Evolutionary conservation across 2,888 invertebrate genomes (phyloP), one percentile per base, ranked within the genome.

Genomic region (Scaptomyza caliginosa): DNA sequence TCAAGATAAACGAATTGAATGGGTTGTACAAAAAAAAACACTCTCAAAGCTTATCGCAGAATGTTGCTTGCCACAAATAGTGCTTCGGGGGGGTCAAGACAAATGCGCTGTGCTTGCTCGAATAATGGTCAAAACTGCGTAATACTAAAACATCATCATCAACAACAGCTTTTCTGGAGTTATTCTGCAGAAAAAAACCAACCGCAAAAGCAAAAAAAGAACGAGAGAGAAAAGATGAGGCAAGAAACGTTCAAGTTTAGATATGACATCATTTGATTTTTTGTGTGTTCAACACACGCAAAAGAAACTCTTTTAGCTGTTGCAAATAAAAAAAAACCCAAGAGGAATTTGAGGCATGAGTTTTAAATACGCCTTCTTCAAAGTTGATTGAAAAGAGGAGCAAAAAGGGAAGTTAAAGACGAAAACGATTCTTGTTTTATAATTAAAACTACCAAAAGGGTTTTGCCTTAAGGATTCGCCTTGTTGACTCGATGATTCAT

Each of bases 251-350:
- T 45, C 71, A 59, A 85, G 60, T 81, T 78, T 78, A 82, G 88
- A 83, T 45, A 80, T 80, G 79, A 80, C 88, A 87, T 80, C 79
- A 79, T 78, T 32, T 48, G 28, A 13, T 10, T 30, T 50, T 65
- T 39, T 43, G 19, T 30, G 30, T 17, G 17, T 5, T 28, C 17
- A 8, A 50, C 26, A 6, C 36, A 28, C 46, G 34, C 28, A 28
- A 48, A 16, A n/a, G n/a, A 11, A 42, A 34, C 32, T 45, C 43
- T 39, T 32, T 42, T 40, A 4, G 38, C 39, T 64, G 54, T 34
- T 51, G 32, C 30, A 49, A 40, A 62, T 32, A 17, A 49, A 43
- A 38, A 17, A 7, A 13, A 48, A 23, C 24, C 40, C 30, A 52
- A 34, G 6, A 4, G 28, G 16, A 51, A 16, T n/a, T n/a, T n/a